Conservation (phyloP, 1,140 invertebrate genomes). For the Lepeophtheirus salmonis region DNA sequence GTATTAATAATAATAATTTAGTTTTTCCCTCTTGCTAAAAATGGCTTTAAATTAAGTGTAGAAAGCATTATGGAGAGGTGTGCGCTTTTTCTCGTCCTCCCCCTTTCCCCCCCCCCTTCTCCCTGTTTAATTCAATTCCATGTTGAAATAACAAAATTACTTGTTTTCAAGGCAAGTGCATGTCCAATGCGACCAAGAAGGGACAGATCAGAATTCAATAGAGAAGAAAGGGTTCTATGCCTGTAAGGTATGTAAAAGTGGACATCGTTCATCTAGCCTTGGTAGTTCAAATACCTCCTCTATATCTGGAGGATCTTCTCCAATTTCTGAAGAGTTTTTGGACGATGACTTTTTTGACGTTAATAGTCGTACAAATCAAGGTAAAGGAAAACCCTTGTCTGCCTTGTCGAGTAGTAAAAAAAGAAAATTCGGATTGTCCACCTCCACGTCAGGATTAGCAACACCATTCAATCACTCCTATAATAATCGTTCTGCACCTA, state of each 20-base stretch:
- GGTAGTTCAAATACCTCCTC: too few relatives aligned
- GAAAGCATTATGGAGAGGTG: too few relatives aligned
- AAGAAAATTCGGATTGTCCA: neutral
- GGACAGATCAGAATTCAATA: constrained; percentile 35
- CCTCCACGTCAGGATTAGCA: neutral
- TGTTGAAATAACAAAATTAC: too few relatives aligned
- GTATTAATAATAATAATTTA: too few relatives aligned
- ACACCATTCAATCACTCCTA: too few relatives aligned
- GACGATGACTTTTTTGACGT: neutral
- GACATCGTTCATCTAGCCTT: neutral
- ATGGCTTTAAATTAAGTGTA: too few relatives aligned
- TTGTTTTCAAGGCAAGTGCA: constrained; percentile 59
- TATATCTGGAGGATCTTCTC: neutral
- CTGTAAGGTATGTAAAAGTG: constrained; percentile 49
- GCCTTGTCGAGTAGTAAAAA: neutral
- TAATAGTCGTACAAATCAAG: neutral
- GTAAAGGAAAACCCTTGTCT: neutral
- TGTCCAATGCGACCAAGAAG: constrained; percentile 69
- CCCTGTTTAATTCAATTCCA: constrained; percentile 12
- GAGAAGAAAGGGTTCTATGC: constrained; percentile 67
- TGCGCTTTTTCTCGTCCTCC: too few relatives aligned
- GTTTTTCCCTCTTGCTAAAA: too few relatives aligned
- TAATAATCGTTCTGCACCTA: neutral
- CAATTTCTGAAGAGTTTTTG: neutral
- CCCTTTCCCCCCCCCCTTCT: neutral